Conservation (phyloP, 2,797 vertebrate species). For the Takifugu rubripes region DNA sequence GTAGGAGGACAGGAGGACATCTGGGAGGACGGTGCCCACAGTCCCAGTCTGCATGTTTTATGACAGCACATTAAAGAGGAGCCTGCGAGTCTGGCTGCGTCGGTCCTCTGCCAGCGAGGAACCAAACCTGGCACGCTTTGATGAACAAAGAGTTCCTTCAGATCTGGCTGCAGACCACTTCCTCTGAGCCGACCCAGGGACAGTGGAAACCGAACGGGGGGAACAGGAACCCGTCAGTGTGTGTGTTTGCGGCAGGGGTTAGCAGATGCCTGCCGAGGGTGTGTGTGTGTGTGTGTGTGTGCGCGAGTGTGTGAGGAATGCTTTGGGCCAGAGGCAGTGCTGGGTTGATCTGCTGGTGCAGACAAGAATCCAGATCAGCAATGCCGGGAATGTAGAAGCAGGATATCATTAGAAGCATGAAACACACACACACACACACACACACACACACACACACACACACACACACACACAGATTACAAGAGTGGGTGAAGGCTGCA, state of each 20-base stretch:
- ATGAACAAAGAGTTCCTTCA: constrained; percentile 59
- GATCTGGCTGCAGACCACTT: constrained; percentile 45
- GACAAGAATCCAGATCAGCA: constrained; percentile 65
- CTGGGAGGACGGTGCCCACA: constrained; percentile 39
- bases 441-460: not conserved
- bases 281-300: constrained; percentile 8
- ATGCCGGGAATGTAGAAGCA: constrained; percentile 71
- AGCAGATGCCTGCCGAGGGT: constrained; percentile 32
- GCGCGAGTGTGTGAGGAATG: constrained; percentile 57
- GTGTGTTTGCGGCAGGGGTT: constrained; percentile 33
- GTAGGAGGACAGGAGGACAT: constrained; percentile 45
- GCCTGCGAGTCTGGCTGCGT: constrained; percentile 69
- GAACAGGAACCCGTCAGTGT: constrained; percentile 16
- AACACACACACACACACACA: constrained; percentile 16
- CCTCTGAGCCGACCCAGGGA: constrained; percentile 47
- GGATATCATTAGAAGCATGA: constrained; percentile 72
- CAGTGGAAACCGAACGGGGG: constrained; percentile 45
- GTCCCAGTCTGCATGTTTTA: constrained; percentile 67
- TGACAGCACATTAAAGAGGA: constrained; percentile 77
- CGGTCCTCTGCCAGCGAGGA: constrained; percentile 58
- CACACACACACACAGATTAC: constrained; percentile 7
- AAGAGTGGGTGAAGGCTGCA: constrained; percentile 18
- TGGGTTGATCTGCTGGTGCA: constrained; percentile 54
- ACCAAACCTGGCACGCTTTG: constrained; percentile 55
- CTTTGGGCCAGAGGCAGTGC: constrained; percentile 52